A percentile compares a stretch with the other conserved stretches of the same genome.
Conservation (phyloP, 1,140 invertebrate genomes). For the Zaprionus inermis region DNA sequence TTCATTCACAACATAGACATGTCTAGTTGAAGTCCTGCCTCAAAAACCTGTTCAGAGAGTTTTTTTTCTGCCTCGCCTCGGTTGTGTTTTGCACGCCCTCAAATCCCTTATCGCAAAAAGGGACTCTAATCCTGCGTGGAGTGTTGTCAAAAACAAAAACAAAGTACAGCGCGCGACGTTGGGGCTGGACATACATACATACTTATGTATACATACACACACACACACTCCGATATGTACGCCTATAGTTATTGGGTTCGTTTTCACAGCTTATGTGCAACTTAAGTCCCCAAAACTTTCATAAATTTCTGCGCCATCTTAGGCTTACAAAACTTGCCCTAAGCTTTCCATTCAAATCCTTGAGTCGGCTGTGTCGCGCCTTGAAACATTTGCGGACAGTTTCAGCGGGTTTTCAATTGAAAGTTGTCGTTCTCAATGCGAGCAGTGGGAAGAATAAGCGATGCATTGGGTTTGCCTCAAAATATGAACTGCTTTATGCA, state of each 20-base stretch:
- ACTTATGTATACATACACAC: background rate
- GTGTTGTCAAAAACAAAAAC: slow-evolving; percentile 37
- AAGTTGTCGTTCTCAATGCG: slow-evolving; percentile 41
- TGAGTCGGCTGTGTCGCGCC: slow-evolving; percentile 42
- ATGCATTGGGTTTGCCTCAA: too few relatives aligned
- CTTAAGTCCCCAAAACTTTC: slow-evolving; percentile 66
- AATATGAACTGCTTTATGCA: too few relatives aligned
- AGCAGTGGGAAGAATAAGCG: background rate
- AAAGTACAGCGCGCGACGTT: slow-evolving; percentile 33
- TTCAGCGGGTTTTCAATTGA: slow-evolving; percentile 48
- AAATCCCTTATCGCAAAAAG: slow-evolving; percentile 62
- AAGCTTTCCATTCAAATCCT: slow-evolving; percentile 49
- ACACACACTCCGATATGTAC: slow-evolving; percentile 3
- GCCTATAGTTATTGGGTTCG: slow-evolving; percentile 59
- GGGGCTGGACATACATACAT: slow-evolving; percentile 25
- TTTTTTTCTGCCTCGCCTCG: slow-evolving; percentile 4
- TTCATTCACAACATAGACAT: slow-evolving; percentile 36
- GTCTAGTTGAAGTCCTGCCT: slow-evolving; percentile 26
- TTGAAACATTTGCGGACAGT: slow-evolving; percentile 44
- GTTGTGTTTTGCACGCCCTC: slow-evolving; percentile 6
- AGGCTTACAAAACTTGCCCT: slow-evolving; percentile 57
- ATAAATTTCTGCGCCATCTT: slow-evolving; percentile 64
- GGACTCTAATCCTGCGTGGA: slow-evolving; percentile 59
- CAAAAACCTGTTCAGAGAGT: slow-evolving; percentile 17
- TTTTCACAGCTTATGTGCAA: slow-evolving; percentile 76